Base-by-base conservation (phyloP, 2,888 invertebrate species). In the Cosmia trapezina region DNA sequence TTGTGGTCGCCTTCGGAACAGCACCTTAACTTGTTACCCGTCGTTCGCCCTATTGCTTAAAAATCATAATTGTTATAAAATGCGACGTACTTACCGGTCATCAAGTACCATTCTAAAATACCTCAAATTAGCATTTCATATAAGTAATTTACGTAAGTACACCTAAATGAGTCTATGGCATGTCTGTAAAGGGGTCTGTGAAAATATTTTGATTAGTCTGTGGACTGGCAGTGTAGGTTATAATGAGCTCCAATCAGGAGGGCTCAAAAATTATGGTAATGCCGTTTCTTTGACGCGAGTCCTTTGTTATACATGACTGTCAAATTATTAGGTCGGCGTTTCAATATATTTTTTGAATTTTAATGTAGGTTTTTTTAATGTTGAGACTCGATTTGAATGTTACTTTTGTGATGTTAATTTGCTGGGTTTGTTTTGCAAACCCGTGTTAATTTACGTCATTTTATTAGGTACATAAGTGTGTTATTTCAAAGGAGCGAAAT, bases 281-380 rank as follows among this genome's bases (percentile, higher is more conserved):
- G 1, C 22, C 56, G 64, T 73, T 81, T 77, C 81, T 81, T 81
- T 81, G 84, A 81, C 17, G 71, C 54, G n/a, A 60, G 72, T 17
- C 81, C 84, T 81, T 81, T 81, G 84, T 83, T 72, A 81, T 28
- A 57, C 77, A 81, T 81, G 84, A 67, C 84, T 81, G 61, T 76
- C 62, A 33, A 75, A 80, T 80, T 68, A 81, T 80, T 80, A 70
- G 49, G 76, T 43, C 49, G 61, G n/a, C 28, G 14, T 68, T 80
- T 73, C 68, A 75, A 80, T 75, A 65, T 56, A 75, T 54, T 80
- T 74, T 61, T 75, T 12, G n/a, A 43, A 59, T 57, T 74, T 70
- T 60, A 59, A 45, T 56, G 17, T 28, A 19, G 37, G 4, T n/a
- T 22, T 49, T 63, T 72, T 70, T 33, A 33, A 56, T 41, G 45